phyloP scores from a whole-genome alignment of 2,797 vertebrate genomes.

The Channa striata region DNA sequence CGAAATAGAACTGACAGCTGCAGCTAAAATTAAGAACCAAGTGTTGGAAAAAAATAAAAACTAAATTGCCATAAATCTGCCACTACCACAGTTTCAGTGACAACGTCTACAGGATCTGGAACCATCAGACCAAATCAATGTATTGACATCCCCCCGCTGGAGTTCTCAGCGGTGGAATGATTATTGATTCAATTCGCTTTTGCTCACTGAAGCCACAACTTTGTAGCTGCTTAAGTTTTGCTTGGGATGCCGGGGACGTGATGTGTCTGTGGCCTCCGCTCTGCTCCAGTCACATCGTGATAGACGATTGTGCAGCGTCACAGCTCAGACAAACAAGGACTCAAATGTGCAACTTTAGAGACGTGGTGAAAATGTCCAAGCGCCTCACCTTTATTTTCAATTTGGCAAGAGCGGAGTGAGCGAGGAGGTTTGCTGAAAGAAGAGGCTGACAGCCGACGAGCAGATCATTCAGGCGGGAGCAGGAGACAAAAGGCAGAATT shows the following conservation, averaged over 20 bases:
- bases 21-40: no score
- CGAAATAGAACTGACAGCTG: no score
- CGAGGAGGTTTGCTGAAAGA: no score
- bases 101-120: not conserved
- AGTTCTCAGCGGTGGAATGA: constrained; percentile 1
- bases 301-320: not conserved
- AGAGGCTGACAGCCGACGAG: no score
- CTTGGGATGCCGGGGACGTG: not conserved
- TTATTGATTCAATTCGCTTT: constrained; percentile 19
- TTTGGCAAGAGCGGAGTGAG: no score
- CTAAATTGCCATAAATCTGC: no score
- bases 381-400: no score
- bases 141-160: constrained; percentile 7
- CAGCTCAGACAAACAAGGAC: not conserved
- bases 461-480: no score
- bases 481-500: no score
- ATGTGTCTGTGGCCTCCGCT: not conserved
- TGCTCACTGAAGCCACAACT: constrained; percentile 3
- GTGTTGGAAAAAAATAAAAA: no score
- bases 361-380: not conserved
- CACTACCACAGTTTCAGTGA: no score
- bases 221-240: constrained; percentile 4
- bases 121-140: constrained; percentile 3
- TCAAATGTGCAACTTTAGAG: not conserved
- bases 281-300: not conserved